Evolutionary conservation across 2,797 vertebrate species (phyloP).

Genomic region (Sitta carolinensis): DNA sequence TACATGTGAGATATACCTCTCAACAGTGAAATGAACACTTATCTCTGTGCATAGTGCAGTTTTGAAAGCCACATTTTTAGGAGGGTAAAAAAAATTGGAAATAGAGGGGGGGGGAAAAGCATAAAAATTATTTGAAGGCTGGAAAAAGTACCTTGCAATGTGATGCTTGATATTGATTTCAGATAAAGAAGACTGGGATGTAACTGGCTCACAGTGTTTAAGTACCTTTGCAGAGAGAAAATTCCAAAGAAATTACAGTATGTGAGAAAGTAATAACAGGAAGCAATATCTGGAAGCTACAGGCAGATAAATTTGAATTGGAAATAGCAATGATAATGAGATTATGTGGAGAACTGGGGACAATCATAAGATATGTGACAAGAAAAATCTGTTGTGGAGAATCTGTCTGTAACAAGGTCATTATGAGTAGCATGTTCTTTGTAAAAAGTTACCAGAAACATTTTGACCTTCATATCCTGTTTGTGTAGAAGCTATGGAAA

Average conservation of each 20-base stretch:
- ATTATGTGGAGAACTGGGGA: background rate
- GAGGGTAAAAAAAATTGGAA: background rate
- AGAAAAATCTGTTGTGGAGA: constrained; percentile 38
- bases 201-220: background rate
- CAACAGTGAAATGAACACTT: background rate
- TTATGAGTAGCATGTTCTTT: background rate
- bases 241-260: background rate
- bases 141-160: background rate
- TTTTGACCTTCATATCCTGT: constrained; percentile 2
- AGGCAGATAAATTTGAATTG: constrained; percentile 23
- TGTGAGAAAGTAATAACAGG: constrained; percentile 24
- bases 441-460: background rate
- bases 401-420: background rate
- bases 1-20: background rate
- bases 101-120: background rate
- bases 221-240: background rate
- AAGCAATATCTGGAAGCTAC: constrained; percentile 30
- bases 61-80: background rate
- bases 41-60: background rate
- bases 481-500: constrained; percentile 26
- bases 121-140: background rate
- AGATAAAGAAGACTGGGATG: background rate
- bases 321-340: background rate
- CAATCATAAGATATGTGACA: background rate
- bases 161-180: background rate